Evolutionary conservation across 2,113 vertebrate genomes (phyloP).

Genomic region (Spilogale gracilis): DNA sequence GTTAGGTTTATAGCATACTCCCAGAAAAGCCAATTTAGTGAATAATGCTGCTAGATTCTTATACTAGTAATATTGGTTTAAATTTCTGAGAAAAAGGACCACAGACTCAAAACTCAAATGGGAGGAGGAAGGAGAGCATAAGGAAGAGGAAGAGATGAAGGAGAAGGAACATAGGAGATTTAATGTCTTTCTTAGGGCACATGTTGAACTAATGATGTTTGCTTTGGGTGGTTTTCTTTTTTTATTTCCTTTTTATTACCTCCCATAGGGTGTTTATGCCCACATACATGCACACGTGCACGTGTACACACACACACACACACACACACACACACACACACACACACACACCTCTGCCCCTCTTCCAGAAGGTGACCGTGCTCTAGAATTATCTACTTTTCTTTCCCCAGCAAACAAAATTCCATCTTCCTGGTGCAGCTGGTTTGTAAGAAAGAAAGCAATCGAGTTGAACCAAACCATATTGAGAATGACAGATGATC

Average conservation of each 20-base stretch:
- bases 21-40: constrained; percentile 37
- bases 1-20: constrained; percentile 16
- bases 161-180: neutral
- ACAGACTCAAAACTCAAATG: neutral
- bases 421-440: neutral
- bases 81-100: neutral
- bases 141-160: neutral
- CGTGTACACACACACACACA: neutral
- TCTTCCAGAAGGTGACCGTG: neutral
- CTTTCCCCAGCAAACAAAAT: constrained; percentile 15
- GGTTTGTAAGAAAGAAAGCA: neutral
- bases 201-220: constrained; percentile 4
- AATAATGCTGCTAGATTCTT: constrained; percentile 38
- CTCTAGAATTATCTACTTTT: neutral
- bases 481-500: neutral
- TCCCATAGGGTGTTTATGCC: neutral
- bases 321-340: neutral
- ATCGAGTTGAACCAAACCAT: neutral
- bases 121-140: neutral
- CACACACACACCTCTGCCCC: neutral
- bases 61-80: constrained; percentile 17
- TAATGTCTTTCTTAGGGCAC: neutral
- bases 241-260: neutral
- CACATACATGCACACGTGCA: too few relatives aligned
- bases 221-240: neutral